Base-by-base conservation (phyloP, 2,113 vertebrate species). In the Arizona elegans region DNA sequence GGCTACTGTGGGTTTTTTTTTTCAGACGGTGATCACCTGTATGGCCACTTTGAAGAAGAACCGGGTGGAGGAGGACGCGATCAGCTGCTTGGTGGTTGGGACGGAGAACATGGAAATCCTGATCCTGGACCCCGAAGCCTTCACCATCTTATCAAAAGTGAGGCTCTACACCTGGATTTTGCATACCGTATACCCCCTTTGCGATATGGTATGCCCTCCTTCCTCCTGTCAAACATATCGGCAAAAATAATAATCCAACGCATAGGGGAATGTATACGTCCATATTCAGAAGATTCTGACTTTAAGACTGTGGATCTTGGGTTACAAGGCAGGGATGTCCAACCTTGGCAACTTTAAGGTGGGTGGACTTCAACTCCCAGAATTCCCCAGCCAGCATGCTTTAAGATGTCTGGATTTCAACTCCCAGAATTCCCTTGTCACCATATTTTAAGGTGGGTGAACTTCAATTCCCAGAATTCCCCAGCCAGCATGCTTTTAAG, bases 41-140 rank as follows among this genome's bases (percentile, higher is more conserved):
- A 98, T 99, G 94, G 97, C 97, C 52, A 99, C 98, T 0, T 92
- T 99, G 96, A 99, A 98, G 96, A 99, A 99, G 97, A 99, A 98
- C 96, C 98, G 98, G 92, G 98, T 98, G 0, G 98, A 99, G 0
- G 98, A 99, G 43, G 98, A 99, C 0, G 98, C 98, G 0, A 97
- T 98, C 91, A 98, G 98, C 96, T 99, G 99, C 93, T 95, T 99
- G 92, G 98, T 99, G 91, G 97, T 99, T 3, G 98, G 98, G 21
- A 98, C 98, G 0, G 99, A 99, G 97, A 98, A 96, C 94, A 93
- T 94, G 21, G 97, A 98, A 9, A 95, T 99, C 87, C 98, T 98
- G 43, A 95, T 99, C 58, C 97, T 99, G 3, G 99, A 99, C 95
- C 98, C 98, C 0, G 98, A 99, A 90, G 98, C 98, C 17, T 99